phyloP scores from a whole-genome alignment of 1,140 invertebrate genomes.

The Drosophila simulans region DNA sequence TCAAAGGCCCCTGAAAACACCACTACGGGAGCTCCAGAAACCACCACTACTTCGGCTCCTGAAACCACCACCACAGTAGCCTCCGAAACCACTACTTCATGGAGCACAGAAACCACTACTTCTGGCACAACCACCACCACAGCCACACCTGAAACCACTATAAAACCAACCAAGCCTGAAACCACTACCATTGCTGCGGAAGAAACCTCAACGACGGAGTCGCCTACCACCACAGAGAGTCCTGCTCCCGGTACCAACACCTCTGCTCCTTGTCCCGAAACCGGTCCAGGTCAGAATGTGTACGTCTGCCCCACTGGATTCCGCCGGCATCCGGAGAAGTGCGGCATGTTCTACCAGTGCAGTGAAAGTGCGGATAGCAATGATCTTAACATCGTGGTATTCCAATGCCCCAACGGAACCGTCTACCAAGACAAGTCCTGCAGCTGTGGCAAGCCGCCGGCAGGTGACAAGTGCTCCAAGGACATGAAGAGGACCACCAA shows the following conservation, averaged over 20 bases:
- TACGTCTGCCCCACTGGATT: constrained; percentile 93
- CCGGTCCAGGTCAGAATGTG: constrained; percentile 88
- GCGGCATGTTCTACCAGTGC: constrained; percentile 94
- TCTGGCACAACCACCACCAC: constrained; percentile 6
- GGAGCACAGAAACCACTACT: constrained; percentile 48
- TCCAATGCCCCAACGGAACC: constrained; percentile 91
- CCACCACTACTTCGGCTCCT: constrained; percentile 65
- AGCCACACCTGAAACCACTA: constrained; percentile 3
- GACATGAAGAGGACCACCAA: constrained; percentile 82
- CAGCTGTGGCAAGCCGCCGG: constrained; percentile 87
- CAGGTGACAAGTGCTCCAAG: constrained; percentile 56
- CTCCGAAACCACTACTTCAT: constrained; percentile 39
- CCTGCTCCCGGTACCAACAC: constrained; percentile 53
- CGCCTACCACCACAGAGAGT: constrained; percentile 38
- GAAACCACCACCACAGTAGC: constrained; percentile 54
- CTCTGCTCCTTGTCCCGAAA: constrained; percentile 84
- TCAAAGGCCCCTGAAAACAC: constrained; percentile 47
- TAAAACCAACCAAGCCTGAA: constrained; percentile 11
- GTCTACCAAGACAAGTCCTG: constrained; percentile 90
- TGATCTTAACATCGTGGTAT: constrained; percentile 89
- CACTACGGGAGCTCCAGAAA: constrained; percentile 7
- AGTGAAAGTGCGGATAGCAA: constrained; percentile 87
- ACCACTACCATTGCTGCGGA: constrained; percentile 35
- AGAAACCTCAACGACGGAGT: constrained; percentile 42
- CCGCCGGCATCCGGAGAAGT: constrained; percentile 92